A percentile compares a stretch with the other conserved stretches of the same genome.
phyloP scores from a whole-genome alignment of 1,140 invertebrate species.

The Drosophila sturtevanti region DNA sequence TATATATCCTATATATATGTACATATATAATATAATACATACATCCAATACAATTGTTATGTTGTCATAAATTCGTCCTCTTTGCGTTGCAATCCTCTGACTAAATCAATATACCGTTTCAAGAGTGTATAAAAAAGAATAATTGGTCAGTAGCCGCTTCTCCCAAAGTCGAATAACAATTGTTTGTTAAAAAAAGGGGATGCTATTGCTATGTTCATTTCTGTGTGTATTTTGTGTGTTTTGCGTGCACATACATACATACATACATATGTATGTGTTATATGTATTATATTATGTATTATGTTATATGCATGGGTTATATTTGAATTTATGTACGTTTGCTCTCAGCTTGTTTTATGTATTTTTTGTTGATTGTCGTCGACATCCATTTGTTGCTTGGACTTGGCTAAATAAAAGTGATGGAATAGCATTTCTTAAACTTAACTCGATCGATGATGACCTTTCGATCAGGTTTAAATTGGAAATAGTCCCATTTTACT shows the following conservation, averaged over 20 bases:
- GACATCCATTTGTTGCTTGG: neutral
- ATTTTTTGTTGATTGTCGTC: neutral
- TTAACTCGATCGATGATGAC: slow-evolving; percentile 59
- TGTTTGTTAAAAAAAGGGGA: slow-evolving; percentile 25
- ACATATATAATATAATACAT: too few relatives aligned
- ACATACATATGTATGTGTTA: neutral
- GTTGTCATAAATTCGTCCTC: too few relatives aligned
- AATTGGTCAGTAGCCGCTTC: slow-evolving; percentile 27
- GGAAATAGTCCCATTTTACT: neutral
- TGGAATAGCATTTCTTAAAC: slow-evolving; percentile 11
- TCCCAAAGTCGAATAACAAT: slow-evolving; percentile 14
- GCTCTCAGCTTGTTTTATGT: slow-evolving; percentile 12
- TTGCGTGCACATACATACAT: too few relatives aligned
- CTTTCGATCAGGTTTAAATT: slow-evolving; percentile 42
- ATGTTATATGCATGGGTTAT: too few relatives aligned
- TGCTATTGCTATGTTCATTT: slow-evolving; percentile 39
- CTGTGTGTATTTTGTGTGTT: too few relatives aligned
- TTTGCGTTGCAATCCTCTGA: too few relatives aligned
- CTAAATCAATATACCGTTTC: neutral
- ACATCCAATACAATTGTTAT: too few relatives aligned
- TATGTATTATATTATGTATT: too few relatives aligned
- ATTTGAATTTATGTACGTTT: neutral
- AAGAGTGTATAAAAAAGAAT: neutral
- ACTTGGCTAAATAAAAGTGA: slow-evolving; percentile 33
- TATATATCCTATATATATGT: too few relatives aligned